Evolutionary conservation across 2,888 invertebrate species (phyloP), one percentile per base, ranked within the genome.

Genomic region (Cheilosia impressa): DNA sequence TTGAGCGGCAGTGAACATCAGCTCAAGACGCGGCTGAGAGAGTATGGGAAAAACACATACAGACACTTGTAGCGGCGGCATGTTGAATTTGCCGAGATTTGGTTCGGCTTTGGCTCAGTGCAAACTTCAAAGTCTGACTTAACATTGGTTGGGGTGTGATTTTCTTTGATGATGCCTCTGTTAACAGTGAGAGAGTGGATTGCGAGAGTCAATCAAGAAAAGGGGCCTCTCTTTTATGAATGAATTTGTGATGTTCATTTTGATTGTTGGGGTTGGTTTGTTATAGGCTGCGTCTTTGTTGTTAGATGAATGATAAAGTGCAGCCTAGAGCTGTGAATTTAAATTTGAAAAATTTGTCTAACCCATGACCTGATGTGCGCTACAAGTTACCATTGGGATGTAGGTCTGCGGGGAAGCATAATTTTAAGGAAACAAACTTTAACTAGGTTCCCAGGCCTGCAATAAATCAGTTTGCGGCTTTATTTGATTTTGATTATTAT

Each of bases 231-330:
- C 41, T 24, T 4, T 5, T 50, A 34, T 5, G 58, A 60, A 72
- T 83, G 82, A 66, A 83, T 72, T 17, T 72, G 4, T 19, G 10
- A 4, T 53, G 55, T 83, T 78, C 72, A 83, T 83, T 83, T 22
- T 72, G 45, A 34, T 41, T 19, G 57, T 47, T 58, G 31, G 75
- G 75, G 75, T 66, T 66, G 63, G 34, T 55, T 63, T 55, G 45
- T 24, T 24, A 5, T 22, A 19, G 22, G 0, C 38, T 34, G 15
- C 13, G 38, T 4, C 17, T 22, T 43, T 62, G 4, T 19, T 55
- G 53, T 62, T 41, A 27, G 31, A 13, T 53, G 27, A 17, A 17
- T 41, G 31, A 19, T 65, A 3, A 4, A 41, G 52, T 38, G 5
- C 5, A 52, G 24, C 9, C 7, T 52, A 22, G 7, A 31, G 19